Evolutionary conservation across 2,113 vertebrate genomes (phyloP), one percentile per base, ranked within the genome.

Genomic region (Phalacrocorax aristotelis): DNA sequence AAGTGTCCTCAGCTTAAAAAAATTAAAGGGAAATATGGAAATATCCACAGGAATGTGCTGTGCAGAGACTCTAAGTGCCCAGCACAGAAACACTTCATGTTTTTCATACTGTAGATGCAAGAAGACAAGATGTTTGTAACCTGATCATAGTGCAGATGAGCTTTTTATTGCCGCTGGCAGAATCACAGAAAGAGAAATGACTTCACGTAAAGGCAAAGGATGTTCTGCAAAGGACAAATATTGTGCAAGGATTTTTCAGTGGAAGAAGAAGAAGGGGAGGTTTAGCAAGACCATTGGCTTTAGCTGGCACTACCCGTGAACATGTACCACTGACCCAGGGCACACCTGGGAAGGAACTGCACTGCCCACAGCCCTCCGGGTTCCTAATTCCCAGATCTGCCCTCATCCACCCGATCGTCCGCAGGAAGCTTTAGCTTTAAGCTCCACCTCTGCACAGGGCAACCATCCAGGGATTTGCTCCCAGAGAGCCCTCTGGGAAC

Each of bases 331-430:
- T 4, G 34, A 21, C 6, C 18, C 19, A 5, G 16, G 42, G 10
- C 30, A 11, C 48, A 32, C 13, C 10, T 11, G 34, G 14, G 34
- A 9, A 25, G 25, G 17, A 38, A 4, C 11, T 3, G 21, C 57
- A 3, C 38, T 57, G 82, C 66, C 38, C 54, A 12, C 23, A 25
- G 15, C 23, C 4, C 40, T 3, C 48, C 1, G 4, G 1, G 3
- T 13, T 9, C 25, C 0, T 1, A 6, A 22, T 6, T 32, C 92
- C 70, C 65, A 12, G 29, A 51, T 6, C 11, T 11, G 13, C 49
- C 48, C 20, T 7, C 8, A 10, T 4, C 12, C 10, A 23, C 23
- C 6, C 0, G 10, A 64, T 2, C 64, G 44, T 1, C 52, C 10
- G 38, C 60, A 10, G 54, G 60, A 46, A 30, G 7, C 40, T 29